A percentile compares a stretch with the other conserved stretches of the same genome.
Evolutionary conservation across 2,888 invertebrate genomes (phyloP).

Genomic region (Camponotus fellah): DNA sequence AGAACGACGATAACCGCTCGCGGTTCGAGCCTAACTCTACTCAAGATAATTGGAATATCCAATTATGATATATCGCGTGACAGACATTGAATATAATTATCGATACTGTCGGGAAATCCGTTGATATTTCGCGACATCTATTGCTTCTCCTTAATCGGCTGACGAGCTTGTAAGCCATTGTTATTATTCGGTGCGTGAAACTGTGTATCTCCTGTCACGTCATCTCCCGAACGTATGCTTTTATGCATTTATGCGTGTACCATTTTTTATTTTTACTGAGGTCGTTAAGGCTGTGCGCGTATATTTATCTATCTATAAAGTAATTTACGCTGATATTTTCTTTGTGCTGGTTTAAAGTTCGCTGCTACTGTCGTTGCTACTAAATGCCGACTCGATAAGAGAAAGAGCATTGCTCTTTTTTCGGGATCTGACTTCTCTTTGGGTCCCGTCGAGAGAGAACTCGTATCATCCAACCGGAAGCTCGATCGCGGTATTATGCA

Average conservation of each 20-base stretch:
- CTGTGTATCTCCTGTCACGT: constrained; percentile 8
- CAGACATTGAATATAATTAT: constrained; percentile 70
- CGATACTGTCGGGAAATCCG: constrained; percentile 7
- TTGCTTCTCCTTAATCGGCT: constrained; percentile 44
- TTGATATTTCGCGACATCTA: constrained; percentile 40
- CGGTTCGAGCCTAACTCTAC: constrained; percentile 74
- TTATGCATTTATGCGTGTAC: constrained; percentile 45
- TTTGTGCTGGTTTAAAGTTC: constrained; percentile 63
- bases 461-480: constrained; percentile 16
- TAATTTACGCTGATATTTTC: constrained; percentile 60
- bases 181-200: constrained; percentile 45
- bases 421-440: background rate
- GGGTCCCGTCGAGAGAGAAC: background rate
- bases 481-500: background rate
- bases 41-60: constrained; percentile 69
- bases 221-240: background rate
- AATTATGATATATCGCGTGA: constrained; percentile 63
- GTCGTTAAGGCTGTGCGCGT: constrained; percentile 72
- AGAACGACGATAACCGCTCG: constrained; percentile 76
- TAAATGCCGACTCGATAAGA: constrained; percentile 47
- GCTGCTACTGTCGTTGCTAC: constrained; percentile 63
- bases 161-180: constrained; percentile 26
- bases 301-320: constrained; percentile 62
- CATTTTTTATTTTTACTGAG: constrained; percentile 48
- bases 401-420: constrained; percentile 20